Evolutionary conservation across 2,888 invertebrate species (phyloP), one percentile per base, ranked within the genome.

Genomic region (Diplolepis rosae): DNA sequence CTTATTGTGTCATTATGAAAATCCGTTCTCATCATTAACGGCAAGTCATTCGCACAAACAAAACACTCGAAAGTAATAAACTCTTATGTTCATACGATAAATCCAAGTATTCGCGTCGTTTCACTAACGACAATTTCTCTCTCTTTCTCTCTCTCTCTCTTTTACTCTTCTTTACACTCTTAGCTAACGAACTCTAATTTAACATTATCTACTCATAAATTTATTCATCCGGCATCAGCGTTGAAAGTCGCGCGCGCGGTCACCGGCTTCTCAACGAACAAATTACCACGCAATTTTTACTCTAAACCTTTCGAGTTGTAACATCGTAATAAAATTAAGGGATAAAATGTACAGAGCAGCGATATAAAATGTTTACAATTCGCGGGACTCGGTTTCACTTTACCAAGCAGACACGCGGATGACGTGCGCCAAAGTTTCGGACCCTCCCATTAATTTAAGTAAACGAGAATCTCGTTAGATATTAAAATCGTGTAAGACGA

Each of bases 281-380:
- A 66, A 65, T 56, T 73, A 52, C 27, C 54, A 73, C 22, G 66
- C 54, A 39, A 48, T 56, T 54, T 73, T 72, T 39, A 35, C 22
- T 61, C 22, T 35, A 30, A 54, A n/a, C 11, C 56, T 61, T 22
- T 65, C 51, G 48, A 65, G 65, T 66, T 67, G 56, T 52, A 69
- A 71, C 39, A 35, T 69, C 50, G 48, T 70, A 48, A 70, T 70
- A 86, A 84, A 86, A 82, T 85, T 83, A 84, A 80, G 79, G 75
- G 85, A 84, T 83, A 85, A 87, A 88, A 87, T 88, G 85, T 88
- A 88, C 88, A 88, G 84, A 87, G 86, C 84, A 85, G 83, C 80
- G 68, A 78, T 72, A 78, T 83, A 85, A 84, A 87, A 87, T 80
- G 78, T 83, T 75, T 81, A 81, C 74, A 81, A 72, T 76, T 76